Conservation (phyloP, 2,113 vertebrate species). For the Atlantisia rogersi region DNA sequence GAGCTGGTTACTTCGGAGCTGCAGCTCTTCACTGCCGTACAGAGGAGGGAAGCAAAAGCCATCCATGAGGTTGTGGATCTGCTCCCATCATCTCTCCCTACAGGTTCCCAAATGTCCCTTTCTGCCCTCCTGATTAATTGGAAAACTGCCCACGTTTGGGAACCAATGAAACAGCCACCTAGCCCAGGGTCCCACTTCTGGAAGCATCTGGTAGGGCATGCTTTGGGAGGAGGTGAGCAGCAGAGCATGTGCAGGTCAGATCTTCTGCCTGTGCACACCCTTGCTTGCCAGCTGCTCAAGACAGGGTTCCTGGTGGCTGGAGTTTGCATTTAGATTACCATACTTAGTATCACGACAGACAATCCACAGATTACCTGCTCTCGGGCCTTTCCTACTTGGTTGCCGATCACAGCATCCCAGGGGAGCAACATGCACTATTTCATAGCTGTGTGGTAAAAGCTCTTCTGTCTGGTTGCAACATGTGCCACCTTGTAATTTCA, state of each 20-base stretch:
- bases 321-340: neutral
- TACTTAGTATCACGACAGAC: neutral
- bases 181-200: neutral
- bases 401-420: neutral
- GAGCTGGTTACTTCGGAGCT: neutral
- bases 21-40: neutral
- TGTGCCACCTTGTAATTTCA: neutral
- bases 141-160: neutral
- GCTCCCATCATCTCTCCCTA: neutral
- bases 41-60: neutral
- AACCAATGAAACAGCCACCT: neutral
- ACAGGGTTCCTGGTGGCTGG: neutral
- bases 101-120: neutral
- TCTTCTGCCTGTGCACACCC: neutral
- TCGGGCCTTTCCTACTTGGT: neutral
- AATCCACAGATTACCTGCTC: neutral
- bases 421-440: neutral
- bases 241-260: neutral
- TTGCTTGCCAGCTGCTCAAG: neutral
- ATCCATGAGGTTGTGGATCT: neutral
- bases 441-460: neutral
- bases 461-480: neutral
- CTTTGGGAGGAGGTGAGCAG: neutral
- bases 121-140: neutral
- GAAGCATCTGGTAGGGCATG: neutral